These are phyloP conservation scores for Oedothorax gibbosus DNA, from an alignment of 1,140 invertebrate genomes.

Conservation along the genomic window DNA sequence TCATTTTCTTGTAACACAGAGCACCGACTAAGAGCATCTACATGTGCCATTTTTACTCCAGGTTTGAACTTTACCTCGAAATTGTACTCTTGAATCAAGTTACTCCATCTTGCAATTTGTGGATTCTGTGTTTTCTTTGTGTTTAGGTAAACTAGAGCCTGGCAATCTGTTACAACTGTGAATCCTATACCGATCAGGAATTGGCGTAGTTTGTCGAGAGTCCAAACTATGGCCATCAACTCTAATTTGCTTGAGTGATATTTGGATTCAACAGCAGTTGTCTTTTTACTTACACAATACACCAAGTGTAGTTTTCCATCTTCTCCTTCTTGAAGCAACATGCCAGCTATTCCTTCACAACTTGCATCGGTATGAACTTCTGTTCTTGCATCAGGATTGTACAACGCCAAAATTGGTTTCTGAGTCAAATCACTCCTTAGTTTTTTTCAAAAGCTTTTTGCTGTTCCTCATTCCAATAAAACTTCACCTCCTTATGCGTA, in stretches of 20 bases:
- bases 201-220: neutral
- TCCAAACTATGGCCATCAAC: neutral
- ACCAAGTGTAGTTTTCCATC: neutral
- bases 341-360: neutral
- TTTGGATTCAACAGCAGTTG: neutral
- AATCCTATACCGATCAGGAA: neutral
- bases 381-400: neutral
- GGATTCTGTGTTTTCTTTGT: neutral
- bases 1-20: neutral
- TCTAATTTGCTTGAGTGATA: neutral
- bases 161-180: neutral
- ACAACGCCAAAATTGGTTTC: neutral
- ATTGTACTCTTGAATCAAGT: neutral
- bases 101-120: conserved; percentile 3
- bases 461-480: neutral
- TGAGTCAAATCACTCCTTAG: neutral
- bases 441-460: neutral
- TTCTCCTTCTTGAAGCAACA: neutral
- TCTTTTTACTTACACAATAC: neutral
- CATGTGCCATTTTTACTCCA: conserved; percentile 1
- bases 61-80: conserved; percentile 13
- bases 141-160: neutral
- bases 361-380: neutral
- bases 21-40: conserved; percentile 5
- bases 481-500: neutral